Evolutionary conservation across 2,797 vertebrate species (phyloP).

Genomic region (Enteromius fasciolatus): DNA sequence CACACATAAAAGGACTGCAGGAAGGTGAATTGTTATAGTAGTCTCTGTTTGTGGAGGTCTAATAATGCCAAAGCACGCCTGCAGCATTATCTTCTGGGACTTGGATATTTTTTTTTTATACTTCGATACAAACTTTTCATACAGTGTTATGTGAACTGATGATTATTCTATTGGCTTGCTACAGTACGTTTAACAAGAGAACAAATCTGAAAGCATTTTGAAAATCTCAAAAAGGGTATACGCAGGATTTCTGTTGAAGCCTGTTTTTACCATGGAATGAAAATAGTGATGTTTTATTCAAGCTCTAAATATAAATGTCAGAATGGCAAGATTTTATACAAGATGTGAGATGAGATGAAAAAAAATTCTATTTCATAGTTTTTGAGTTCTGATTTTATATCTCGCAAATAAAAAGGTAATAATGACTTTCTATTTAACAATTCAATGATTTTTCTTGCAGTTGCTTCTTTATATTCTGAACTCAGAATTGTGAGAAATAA

Average conservation of each 20-base stretch:
- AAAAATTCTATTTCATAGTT: not conserved
- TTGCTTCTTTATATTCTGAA: not conserved
- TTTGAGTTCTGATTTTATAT: not conserved
- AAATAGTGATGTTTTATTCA: not conserved
- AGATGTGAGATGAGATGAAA: not conserved
- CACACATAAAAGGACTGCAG: conserved; percentile 6
- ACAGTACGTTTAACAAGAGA: not conserved
- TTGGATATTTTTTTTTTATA: not conserved
- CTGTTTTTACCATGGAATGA: not conserved
- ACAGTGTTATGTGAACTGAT: not conserved
- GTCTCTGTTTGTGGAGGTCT: conserved; percentile 12
- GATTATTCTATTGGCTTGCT: not conserved
- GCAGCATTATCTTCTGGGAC: conserved; percentile 1
- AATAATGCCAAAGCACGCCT: not conserved
- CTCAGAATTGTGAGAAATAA: not conserved
- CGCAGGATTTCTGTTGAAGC: not conserved
- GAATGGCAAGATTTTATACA: not conserved
- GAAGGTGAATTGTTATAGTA: conserved; percentile 8
- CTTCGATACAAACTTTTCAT: not conserved
- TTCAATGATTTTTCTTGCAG: not conserved
- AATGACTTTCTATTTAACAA: not conserved
- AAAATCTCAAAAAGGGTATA: not conserved
- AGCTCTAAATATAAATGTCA: not conserved
- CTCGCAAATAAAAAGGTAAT: not conserved
- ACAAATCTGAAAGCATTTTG: not conserved